phyloP scores from a whole-genome alignment of 2,888 invertebrate species.

The Metellina segmentata region DNA sequence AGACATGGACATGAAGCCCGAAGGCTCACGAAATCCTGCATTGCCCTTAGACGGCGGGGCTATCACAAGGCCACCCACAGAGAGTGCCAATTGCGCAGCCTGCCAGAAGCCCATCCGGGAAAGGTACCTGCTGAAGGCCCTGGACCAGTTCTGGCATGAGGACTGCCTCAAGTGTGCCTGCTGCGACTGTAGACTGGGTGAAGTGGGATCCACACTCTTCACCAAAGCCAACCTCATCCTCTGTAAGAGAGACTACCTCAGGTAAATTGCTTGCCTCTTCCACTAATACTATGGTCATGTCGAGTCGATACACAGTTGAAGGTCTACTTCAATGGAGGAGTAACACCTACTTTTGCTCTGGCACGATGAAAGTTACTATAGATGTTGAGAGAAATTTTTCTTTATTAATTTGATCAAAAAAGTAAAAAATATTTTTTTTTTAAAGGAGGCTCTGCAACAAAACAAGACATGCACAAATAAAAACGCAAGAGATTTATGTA shows the following conservation, averaged over 20 bases:
- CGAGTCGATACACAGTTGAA: neutral
- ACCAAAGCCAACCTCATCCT: slow-evolving; percentile 94
- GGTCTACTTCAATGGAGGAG: neutral
- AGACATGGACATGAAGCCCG: slow-evolving; percentile 76
- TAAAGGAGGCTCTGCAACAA: too few species aligned
- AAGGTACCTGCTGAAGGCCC: slow-evolving; percentile 88
- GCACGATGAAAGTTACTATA: too few species aligned
- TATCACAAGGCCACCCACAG: slow-evolving; percentile 51
- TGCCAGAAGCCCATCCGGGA: slow-evolving; percentile 78
- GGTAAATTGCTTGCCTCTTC: slow-evolving; percentile 83
- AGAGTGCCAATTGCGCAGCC: slow-evolving; percentile 77
- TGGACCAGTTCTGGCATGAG: slow-evolving; percentile 96
- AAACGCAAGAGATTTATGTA: too few species aligned
- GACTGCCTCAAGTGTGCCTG: slow-evolving; percentile 96
- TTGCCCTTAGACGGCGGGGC: slow-evolving; percentile 58
- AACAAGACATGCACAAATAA: too few species aligned
- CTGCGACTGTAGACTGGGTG: slow-evolving; percentile 94
- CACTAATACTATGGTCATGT: neutral
- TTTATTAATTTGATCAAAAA: too few species aligned
- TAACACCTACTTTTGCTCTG: neutral
- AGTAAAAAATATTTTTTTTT: too few species aligned
- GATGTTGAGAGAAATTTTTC: too few species aligned
- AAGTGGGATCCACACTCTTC: slow-evolving; percentile 94
- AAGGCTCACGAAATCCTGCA: slow-evolving; percentile 64
- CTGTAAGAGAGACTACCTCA: slow-evolving; percentile 95